Base-by-base conservation (phyloP, 2,888 invertebrate genomes). In the Yponomeuta cagnagella region DNA sequence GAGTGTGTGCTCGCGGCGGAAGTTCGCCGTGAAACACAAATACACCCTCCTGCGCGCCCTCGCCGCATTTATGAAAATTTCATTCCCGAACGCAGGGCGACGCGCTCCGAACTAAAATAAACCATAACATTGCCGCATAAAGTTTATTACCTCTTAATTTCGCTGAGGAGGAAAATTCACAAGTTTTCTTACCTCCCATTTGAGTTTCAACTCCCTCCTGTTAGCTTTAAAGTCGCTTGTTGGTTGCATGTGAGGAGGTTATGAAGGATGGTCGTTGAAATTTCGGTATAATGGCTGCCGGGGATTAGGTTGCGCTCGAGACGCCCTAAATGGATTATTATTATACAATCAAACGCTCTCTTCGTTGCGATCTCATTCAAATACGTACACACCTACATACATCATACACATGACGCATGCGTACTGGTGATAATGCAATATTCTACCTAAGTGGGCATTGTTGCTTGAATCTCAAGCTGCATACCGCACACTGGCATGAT, bases 261-360 rank as follows among this genome's bases (percentile, higher is more conserved):
- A 65, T 70, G 70, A 64, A 70, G 64, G 70, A 70, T 83, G 83
- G 79, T 80, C 77, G 85, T 83, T 82, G 83, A 83, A 84, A 84
- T 87, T 87, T 87, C 83, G 85, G 86, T 88, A 87, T 91, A 90
- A 90, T 89, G 85, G 88, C 87, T 82, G 82, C 83, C 82, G 81
- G 87, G 88, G 89, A 90, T 91, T 90, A 89, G 88, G 89, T 89
- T 90, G 82, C 75, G 80, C 78, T 43, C 65, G n/a, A 87, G 85
- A 82, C 79, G 83, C 84, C 85, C 82, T 88, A 88, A 89, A 85
- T 84, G 86, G 85, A 87, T 88, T 88, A 88, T 88, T 88, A 88
- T 87, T 86, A 85, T 87, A 85, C 88, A 87, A 89, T 89, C 87
- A 82, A 83, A 84, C 79, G 80, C 52, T 80, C 80, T 80, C 80